Base-by-base conservation (phyloP, 2,797 vertebrate species). In the Siniperca scherzeri region DNA sequence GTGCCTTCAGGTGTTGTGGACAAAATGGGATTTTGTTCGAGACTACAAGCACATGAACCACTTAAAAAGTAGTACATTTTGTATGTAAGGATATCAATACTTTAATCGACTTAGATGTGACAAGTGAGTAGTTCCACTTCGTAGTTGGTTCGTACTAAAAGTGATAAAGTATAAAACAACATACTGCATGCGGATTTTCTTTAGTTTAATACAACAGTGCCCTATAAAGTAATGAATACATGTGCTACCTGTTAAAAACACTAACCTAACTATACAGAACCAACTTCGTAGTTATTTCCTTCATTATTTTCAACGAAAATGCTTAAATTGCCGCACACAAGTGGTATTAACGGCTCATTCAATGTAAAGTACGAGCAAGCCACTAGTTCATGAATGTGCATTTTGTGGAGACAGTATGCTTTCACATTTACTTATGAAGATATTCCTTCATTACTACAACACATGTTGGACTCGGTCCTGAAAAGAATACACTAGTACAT, bases 1-100 rank as follows among this genome's bases (percentile, higher is more conserved):
- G 36, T 93, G 87, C 89, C 1, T 94, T 92, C 86, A 85, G 0
- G 83, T 70, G 65, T 19, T 7, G 13, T 14, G 36, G 27, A 77
- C 1, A 88, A 74, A 86, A 53, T 64, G 0, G 38, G 67, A 68
- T 44, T n/a, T 12, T 53, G 2, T 38, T 33, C 0, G 1, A 40
- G 10, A 16, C 13, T 5, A 5, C 0, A n/a, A 25, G 17, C 6
- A 38, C 30, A 30, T 14, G 0, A 1, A 1, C 22, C 2, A n/a
- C 4, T 22, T 5, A 13, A 53, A 40, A 48, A 5, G n/a, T 46
- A 7, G 0, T 7, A 30, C 30, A 42, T 1, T 27, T 57, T 8
- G 10, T 60, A 4, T 16, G 13, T 12, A 40, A 5, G 16, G 7
- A 13, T 61, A n/a, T 50, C 16, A 9, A 12, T 17, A 52, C 5